Conservation (phyloP, 2,888 invertebrate genomes). For the Nephrotoma flavescens region DNA sequence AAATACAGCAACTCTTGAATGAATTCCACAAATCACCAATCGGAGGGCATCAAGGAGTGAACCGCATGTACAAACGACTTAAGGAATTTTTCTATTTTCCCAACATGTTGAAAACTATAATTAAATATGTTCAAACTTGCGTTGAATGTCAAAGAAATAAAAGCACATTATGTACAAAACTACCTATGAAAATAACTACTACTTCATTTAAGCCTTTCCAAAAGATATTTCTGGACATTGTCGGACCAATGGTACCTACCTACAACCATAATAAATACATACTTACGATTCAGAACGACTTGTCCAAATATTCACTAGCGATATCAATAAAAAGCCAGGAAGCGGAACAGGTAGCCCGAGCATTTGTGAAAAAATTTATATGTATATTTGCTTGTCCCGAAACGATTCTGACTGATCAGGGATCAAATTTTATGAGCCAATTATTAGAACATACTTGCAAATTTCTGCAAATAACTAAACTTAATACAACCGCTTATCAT, state of each 20-base stretch:
- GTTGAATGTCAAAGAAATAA: background rate
- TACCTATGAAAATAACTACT: background rate
- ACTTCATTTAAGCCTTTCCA: background rate
- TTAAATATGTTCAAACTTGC: background rate
- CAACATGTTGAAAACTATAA: too few relatives aligned
- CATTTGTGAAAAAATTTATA: background rate
- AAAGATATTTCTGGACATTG: background rate
- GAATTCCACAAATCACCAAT: background rate
- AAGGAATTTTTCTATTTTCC: background rate
- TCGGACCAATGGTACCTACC: background rate
- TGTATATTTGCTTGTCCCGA: background rate
- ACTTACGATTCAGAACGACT: background rate
- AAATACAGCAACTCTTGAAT: background rate
- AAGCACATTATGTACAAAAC: background rate
- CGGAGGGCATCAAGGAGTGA: background rate
- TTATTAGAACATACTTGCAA: background rate
- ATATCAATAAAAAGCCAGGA: background rate
- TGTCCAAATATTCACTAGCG: background rate
- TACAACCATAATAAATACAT: background rate
- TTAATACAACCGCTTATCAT: background rate
- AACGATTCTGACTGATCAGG: background rate
- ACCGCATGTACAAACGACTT: background rate
- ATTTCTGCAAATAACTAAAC: background rate
- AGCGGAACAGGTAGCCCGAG: background rate
- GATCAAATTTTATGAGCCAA: background rate